Conservation (phyloP, 2,888 invertebrate genomes). For the Drosophila bunnanda region DNA sequence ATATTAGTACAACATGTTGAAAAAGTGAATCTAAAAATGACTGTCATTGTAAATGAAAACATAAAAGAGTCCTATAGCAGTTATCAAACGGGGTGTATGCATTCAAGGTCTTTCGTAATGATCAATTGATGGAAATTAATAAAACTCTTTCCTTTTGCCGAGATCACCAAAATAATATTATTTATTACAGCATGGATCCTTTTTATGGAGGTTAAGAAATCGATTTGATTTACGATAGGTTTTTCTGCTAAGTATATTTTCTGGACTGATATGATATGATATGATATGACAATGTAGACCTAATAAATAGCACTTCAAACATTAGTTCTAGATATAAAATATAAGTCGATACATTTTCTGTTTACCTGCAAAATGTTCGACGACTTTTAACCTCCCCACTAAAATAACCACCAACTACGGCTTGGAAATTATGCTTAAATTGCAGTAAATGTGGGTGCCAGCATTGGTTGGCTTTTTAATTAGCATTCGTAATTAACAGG, state of each 20-base stretch:
- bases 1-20: neutral
- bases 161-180: no score
- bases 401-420: slow-evolving; percentile 1
- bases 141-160: neutral
- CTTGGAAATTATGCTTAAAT: slow-evolving; percentile 2
- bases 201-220: neutral
- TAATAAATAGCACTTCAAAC: neutral
- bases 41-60: no score
- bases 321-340: neutral
- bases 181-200: no score
- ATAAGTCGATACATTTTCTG: neutral
- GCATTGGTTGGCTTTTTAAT: slow-evolving; percentile 64
- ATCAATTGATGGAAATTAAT: neutral
- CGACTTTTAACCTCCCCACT: neutral
- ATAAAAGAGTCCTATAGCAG: no score
- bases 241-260: no score
- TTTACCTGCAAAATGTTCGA: neutral
- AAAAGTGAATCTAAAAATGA: neutral
- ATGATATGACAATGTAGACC: no score
- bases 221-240: neutral
- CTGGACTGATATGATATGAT: no score
- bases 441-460: slow-evolving; percentile 49
- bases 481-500: slow-evolving; percentile 56
- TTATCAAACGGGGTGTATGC: no score
- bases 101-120: no score